These are phyloP conservation scores for Baccha elongata DNA, from an alignment of 2,888 invertebrate genomes.

Conservation along the genomic window DNA sequence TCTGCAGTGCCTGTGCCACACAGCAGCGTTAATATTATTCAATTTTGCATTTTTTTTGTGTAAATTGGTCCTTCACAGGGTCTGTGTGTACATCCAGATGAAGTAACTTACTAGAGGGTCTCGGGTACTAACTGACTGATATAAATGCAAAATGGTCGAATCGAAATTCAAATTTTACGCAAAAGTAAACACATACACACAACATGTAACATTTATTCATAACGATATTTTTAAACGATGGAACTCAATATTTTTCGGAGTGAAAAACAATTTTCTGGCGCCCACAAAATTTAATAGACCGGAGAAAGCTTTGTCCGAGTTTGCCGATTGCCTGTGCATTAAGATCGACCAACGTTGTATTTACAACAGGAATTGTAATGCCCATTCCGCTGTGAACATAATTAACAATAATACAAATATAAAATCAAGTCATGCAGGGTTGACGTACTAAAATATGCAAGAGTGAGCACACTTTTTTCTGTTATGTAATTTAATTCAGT, in stretches of 20 bases:
- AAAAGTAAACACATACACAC: background rate
- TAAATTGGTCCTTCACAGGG: background rate
- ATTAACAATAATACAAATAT: conserved; percentile 55
- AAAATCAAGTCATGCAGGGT: conserved; percentile 50
- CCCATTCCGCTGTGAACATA: conserved; percentile 23
- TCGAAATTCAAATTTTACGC: background rate
- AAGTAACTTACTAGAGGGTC: too few relatives aligned
- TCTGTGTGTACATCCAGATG: too few relatives aligned
- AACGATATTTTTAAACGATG: background rate
- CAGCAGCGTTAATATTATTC: background rate
- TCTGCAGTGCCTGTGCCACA: too few relatives aligned
- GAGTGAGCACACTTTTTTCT: conserved; percentile 30
- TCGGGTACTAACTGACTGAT: background rate
- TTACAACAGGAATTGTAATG: background rate
- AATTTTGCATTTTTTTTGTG: background rate
- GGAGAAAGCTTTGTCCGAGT: conserved; percentile 32
- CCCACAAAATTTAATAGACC: conserved; percentile 27
- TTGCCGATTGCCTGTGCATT: conserved; percentile 29
- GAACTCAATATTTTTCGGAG: conserved; percentile 21
- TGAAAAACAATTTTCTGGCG: conserved; percentile 28
- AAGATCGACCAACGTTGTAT: conserved; percentile 25
- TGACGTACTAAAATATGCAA: conserved; percentile 53
- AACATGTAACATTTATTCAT: background rate
- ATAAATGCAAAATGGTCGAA: background rate
- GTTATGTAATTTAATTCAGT: conserved; percentile 7